These are phyloP conservation scores for Babyrousa celebensis DNA, from an alignment of 2,797 vertebrate genomes.

Conservation along the genomic window DNA sequence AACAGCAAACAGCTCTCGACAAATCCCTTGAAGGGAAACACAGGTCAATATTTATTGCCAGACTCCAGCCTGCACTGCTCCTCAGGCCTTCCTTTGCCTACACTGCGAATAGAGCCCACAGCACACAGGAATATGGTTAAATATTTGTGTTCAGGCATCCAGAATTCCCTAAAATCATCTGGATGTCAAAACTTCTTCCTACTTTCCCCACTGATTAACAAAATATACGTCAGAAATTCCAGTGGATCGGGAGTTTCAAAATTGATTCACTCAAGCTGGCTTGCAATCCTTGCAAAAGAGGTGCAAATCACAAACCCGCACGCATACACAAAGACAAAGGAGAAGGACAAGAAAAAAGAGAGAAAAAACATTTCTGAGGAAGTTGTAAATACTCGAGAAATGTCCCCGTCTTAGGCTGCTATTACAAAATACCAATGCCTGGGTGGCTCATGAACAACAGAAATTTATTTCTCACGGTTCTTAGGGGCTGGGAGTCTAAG, in stretches of 20 bases:
- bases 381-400: constrained; percentile 11
- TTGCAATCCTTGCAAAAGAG: constrained; percentile 18
- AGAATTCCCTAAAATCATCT: not conserved
- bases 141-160: not conserved
- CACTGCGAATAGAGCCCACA: not conserved
- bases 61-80: not conserved
- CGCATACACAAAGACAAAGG: not conserved
- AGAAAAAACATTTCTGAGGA: not conserved
- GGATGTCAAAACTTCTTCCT: constrained; percentile 57
- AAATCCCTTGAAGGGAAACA: constrained; percentile 13
- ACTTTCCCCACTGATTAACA: constrained; percentile 28
- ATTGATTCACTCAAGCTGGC: not conserved
- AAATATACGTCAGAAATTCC: constrained; percentile 49
- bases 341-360: not conserved
- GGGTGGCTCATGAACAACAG: not conserved
- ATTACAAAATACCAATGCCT: not conserved
- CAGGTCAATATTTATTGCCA: not conserved
- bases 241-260: not conserved
- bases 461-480: not conserved
- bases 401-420: not conserved
- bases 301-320: not conserved
- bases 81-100: not conserved
- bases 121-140: not conserved
- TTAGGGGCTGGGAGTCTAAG: not conserved
- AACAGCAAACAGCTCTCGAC: not conserved